Percentiles rank a stretch among this genome's conserved stretches.
These are phyloP conservation scores for Lumbricus terrestris DNA, from an alignment of 2,888 invertebrate species.

Conservation along the genomic window DNA sequence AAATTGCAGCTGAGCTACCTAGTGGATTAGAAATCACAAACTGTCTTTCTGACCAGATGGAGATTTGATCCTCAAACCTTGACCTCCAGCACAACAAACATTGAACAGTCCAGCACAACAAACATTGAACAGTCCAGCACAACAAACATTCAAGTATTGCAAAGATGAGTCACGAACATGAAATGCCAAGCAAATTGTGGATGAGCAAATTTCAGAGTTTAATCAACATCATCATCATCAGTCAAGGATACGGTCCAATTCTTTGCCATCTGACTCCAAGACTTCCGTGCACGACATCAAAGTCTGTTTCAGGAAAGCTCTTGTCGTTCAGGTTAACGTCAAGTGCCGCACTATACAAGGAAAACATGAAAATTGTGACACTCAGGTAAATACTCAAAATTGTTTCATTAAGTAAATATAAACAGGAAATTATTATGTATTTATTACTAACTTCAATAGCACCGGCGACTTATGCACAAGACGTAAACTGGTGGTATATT, in stretches of 20 bases:
- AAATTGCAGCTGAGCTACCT: too few species aligned
- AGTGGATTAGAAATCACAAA: too few species aligned
- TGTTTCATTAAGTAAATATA: neutral
- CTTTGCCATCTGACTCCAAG: slow-evolving; percentile 75
- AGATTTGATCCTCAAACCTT: too few species aligned
- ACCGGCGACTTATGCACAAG: too few species aligned
- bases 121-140: too few species aligned
- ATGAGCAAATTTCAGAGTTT: neutral
- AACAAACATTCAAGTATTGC: too few species aligned
- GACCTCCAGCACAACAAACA: too few species aligned
- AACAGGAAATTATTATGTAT: neutral
- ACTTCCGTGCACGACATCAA: slow-evolving; percentile 84
- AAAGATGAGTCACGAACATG: neutral
- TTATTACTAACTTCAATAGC: too few species aligned
- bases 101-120: too few species aligned
- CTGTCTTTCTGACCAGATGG: too few species aligned
- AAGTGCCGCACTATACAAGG: slow-evolving; percentile 71
- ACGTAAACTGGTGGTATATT: too few species aligned
- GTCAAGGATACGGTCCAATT: slow-evolving; percentile 72
- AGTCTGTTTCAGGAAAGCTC: slow-evolving; percentile 88
- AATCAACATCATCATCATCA: neutral
- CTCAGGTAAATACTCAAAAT: neutral
- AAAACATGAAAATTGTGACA: neutral
- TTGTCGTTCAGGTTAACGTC: slow-evolving; percentile 84
- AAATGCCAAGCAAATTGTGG: neutral